Evolutionary conservation across 2,113 vertebrate species (phyloP), one percentile per base, ranked within the genome.

Genomic region (Sula dactylatra): DNA sequence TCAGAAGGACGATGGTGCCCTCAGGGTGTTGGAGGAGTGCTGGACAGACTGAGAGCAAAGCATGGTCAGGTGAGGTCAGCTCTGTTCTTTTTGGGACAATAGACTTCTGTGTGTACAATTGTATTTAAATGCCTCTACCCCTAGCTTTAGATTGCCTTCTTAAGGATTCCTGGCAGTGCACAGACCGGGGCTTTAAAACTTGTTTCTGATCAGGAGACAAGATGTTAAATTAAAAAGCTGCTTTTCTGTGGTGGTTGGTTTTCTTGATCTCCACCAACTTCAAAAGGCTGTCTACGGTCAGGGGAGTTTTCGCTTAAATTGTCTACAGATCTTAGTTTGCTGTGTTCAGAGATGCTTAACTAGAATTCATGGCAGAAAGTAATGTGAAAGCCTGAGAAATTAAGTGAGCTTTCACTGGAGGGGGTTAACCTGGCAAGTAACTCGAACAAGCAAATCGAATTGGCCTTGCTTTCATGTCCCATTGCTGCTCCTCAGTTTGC

Each of bases 181-280:
- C 38, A 88, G 73, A 17, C 52, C 49, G 36, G 17, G 22, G 13
- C 80, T 93, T 88, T 58, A 82, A 79, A 88, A 86, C 55, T 96
- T 81, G 82, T 86, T 91, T 85, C 2, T 29, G 47, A 74, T 85
- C 42, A 89, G 47, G 31, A 86, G 71, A 83, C 95, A 93, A 97
- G 29, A 67, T 90, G 62, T 92, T 95, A 94, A 93, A 95, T 94
- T 94, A 83, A 94, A 96, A 96, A 96, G 66, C 87, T 90, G 56
- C 80, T 95, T 95, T 95, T 89, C 89, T 96, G 54, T 66, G 9
- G 54, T 91, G 73, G 27, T 66, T 93, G 85, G 22, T 86, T 95
- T 93, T 90, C 89, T 88, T 95, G 61, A 96, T 91, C 87, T 94
- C 42, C 6, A 19, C 45, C 42, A 59, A 96, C 93, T 95, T 96